phyloP scores from a whole-genome alignment of 2,113 vertebrate genomes.

The Merops nubicus region DNA sequence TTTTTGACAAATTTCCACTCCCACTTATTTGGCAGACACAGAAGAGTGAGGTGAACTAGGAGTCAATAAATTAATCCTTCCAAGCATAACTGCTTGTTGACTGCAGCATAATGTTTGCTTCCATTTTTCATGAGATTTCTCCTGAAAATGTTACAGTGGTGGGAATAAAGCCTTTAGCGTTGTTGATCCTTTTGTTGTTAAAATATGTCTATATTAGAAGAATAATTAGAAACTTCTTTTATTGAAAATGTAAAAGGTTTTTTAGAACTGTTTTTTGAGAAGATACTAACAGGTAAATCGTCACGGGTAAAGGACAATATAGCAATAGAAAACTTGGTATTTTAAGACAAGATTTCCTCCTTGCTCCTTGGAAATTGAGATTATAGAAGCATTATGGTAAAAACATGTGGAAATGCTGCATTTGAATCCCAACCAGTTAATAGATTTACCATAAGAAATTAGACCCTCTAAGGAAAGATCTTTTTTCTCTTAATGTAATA shows the following conservation, averaged over 20 bases:
- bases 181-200: background rate
- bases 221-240: background rate
- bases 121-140: background rate
- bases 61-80: slow-evolving; percentile 28
- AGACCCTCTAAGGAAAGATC: background rate
- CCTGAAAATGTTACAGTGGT: background rate
- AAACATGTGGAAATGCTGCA: background rate
- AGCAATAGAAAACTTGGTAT: background rate
- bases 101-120: background rate
- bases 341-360: background rate
- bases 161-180: background rate
- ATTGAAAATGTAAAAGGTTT: background rate
- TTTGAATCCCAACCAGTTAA: background rate
- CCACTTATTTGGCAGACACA: background rate
- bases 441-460: background rate
- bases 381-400: background rate
- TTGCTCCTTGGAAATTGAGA: background rate
- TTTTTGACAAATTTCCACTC: slow-evolving; percentile 23
- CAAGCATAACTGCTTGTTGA: background rate
- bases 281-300: background rate
- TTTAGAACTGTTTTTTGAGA: background rate
- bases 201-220: too few relatives aligned
- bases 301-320: background rate
- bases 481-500: background rate
- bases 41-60: background rate